Evolutionary conservation across 2,113 vertebrate genomes (phyloP).

Genomic region (Channa argus): DNA sequence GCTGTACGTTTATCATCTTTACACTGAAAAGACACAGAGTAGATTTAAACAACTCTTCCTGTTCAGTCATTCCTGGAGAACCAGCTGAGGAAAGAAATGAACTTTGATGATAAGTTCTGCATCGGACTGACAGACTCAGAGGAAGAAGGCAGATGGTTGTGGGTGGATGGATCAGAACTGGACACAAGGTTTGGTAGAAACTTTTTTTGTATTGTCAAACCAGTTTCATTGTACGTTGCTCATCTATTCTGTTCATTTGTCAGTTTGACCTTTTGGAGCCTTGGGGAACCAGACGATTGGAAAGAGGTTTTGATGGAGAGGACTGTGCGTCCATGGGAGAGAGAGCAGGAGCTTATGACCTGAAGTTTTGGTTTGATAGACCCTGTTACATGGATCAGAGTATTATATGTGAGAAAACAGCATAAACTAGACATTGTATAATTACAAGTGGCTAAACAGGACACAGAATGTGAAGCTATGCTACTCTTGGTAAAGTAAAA

Average conservation of each 20-base stretch:
- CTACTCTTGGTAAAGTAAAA: too few relatives aligned
- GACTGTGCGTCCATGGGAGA: conserved; percentile 62
- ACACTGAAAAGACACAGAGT: not conserved
- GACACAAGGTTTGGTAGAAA: conserved; percentile 1
- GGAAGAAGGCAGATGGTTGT: conserved; percentile 49
- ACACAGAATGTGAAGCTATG: too few relatives aligned
- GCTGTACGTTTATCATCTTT: not conserved
- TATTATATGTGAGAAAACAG: conserved; percentile 60
- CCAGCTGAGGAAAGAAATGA: rapidly evolving
- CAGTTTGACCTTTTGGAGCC: not conserved
- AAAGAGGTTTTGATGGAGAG: rapidly evolving
- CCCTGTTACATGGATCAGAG: rapidly evolving
- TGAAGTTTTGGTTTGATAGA: conserved; percentile 24
- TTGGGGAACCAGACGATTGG: not conserved
- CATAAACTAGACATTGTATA: not conserved
- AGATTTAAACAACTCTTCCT: not conserved
- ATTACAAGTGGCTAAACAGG: too few relatives aligned
- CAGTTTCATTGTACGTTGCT: not conserved
- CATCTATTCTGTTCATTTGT: not conserved
- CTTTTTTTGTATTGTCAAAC: not conserved
- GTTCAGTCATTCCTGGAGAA: conserved; percentile 23
- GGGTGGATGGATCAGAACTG: conserved; percentile 57
- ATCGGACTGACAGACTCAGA: conserved; percentile 60
- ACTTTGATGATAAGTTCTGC: not conserved
- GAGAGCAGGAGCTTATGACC: rapidly evolving